phyloP scores from a whole-genome alignment of 2,797 vertebrate species.

The Furcifer pardalis region DNA sequence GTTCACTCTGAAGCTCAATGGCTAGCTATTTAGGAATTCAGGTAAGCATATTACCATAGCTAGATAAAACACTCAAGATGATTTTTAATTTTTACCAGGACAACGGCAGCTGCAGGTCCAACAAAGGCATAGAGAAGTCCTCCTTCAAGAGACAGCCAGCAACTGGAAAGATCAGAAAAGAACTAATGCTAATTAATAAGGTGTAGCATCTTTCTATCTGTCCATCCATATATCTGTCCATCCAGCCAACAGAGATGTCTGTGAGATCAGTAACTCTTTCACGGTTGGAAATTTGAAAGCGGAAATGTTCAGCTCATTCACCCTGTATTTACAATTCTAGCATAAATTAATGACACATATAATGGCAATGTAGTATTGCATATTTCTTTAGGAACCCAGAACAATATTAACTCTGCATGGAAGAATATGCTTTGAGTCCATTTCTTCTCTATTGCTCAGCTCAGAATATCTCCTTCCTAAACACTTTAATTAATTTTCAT shows the following conservation, averaged over 20 bases:
- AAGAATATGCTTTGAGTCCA: constrained; percentile 61
- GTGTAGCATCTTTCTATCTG: constrained; percentile 30
- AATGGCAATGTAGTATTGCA: constrained; percentile 61
- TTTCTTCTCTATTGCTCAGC: constrained; percentile 6
- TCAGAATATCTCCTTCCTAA: neutral
- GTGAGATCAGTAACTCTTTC: neutral
- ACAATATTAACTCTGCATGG: constrained; percentile 70
- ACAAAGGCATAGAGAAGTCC: constrained; percentile 98
- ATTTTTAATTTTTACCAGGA: constrained; percentile 86
- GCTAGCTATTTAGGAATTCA: neutral
- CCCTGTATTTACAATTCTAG: neutral
- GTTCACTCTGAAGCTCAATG: neutral
- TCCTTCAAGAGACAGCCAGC: constrained; percentile 98
- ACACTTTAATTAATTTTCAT: constrained; percentile 27
- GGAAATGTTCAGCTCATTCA: neutral
- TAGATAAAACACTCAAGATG: constrained; percentile 44
- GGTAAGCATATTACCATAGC: constrained; percentile 10
- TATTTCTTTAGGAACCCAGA: constrained; percentile 63
- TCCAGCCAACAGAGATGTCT: too few species aligned
- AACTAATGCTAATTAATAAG: constrained; percentile 84
- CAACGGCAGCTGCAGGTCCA: constrained; percentile 97
- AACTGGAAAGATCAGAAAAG: constrained; percentile 86
- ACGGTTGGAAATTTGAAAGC: neutral
- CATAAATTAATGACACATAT: constrained; percentile 34
- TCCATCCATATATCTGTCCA: neutral